Evolutionary conservation across 2,888 invertebrate species (phyloP), one percentile per base, ranked within the genome.

Genomic region (Leptinotarsa tumamoca): DNA sequence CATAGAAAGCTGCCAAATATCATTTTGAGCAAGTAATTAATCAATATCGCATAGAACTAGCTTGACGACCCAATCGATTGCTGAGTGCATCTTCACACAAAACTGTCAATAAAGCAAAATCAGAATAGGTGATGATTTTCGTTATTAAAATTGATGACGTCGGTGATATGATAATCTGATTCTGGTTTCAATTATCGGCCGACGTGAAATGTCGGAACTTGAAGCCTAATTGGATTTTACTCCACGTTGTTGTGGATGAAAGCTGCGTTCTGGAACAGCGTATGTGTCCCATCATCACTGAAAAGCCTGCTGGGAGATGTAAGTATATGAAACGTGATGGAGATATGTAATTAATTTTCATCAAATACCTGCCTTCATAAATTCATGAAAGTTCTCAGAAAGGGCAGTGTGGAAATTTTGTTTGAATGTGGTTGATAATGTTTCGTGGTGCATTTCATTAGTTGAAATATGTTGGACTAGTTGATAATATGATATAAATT

Each of bases 221-320:
- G 17, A 17, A 27, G 23, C 43, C 63, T 63, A 63, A 63, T 63
- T 63, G 43, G n/a, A 63, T 63, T 63, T 63, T 63, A 33, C 33
- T 33, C n/a, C 43, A 4, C 63, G 33, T n/a, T 63, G 43, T 63
- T 43, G n/a, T 7, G 63, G 63, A 63, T 63, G 43, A 18, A 63
- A 63, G n/a, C 27, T 33, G 4, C 43, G 27, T 58, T 23, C 23
- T 23, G 23, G 23, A 58, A 33, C n/a, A 43, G 33, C 33, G 63
- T 52, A 52, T 52, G 52, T 52, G 52, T 2, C n/a, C 15, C 15
- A 17, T 17, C n/a, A 52, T 17, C 4, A n/a, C n/a, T 52, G 52
- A 52, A 52, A 15, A 52, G n/a, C n/a, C 17, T 52, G 0, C n/a
- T 52, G 52, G n/a, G 17, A 52, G 17, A n/a, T 52, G 52, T 17